Conservation (phyloP, 2,113 vertebrate species). For the Myiozetetes cayanensis region DNA sequence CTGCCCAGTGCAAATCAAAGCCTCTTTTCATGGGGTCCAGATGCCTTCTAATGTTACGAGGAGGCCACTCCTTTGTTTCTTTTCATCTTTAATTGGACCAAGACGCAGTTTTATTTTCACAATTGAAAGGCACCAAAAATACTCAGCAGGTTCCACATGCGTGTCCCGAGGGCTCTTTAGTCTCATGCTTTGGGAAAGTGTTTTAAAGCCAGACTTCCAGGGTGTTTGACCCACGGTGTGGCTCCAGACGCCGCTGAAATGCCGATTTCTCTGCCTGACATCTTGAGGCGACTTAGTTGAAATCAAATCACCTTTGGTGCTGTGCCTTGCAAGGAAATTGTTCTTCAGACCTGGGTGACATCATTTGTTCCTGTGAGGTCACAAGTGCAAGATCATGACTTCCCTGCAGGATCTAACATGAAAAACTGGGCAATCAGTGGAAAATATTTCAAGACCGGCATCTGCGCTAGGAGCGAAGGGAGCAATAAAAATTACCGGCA, state of each 20-base stretch:
- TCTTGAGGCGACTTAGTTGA: not conserved
- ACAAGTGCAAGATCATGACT: conserved; percentile 19
- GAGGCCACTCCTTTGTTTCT: not conserved
- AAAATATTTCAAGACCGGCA: conserved; percentile 30
- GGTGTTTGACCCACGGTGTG: not conserved
- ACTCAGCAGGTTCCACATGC: not conserved
- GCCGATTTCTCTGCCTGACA: not conserved
- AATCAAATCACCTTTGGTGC: not conserved
- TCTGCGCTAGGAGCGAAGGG: conserved; percentile 45
- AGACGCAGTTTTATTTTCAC: not conserved
- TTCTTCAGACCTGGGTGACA: not conserved
- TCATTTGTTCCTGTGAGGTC: conserved; percentile 51
- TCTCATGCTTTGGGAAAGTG: not conserved
- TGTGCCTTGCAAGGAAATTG: conserved; percentile 5
- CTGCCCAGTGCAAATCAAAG: not conserved
- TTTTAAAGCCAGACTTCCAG: not conserved
- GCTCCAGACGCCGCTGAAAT: not conserved
- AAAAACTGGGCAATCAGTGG: conserved; percentile 30
- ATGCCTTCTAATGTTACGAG: not conserved
- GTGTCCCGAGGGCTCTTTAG: not conserved
- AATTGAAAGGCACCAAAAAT: not conserved
- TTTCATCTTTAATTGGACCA: conserved; percentile 57
- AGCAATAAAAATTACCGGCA: conserved; percentile 53
- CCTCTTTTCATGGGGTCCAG: conserved; percentile 23
- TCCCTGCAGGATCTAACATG: conserved; percentile 9